These are phyloP conservation scores for Cryptocephalus moraei DNA, from an alignment of 2,888 invertebrate genomes.

Conservation along the genomic window DNA sequence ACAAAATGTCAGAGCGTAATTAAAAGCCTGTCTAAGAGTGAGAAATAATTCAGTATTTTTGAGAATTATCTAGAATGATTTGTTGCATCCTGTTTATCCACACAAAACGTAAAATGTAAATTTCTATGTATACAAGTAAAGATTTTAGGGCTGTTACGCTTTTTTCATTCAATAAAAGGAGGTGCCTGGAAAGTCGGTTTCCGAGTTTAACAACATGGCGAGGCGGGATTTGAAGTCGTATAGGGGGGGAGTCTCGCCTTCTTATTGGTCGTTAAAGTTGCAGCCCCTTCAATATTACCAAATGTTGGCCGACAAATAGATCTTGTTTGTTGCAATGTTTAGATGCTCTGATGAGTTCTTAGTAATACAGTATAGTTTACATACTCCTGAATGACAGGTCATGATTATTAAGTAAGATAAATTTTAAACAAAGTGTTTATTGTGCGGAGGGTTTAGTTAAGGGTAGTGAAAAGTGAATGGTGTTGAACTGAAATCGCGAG, in stretches of 20 bases:
- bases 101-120: slow-evolving; percentile 25
- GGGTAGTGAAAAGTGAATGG: not conserved
- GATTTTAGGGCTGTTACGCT: slow-evolving; percentile 27
- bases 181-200: slow-evolving; percentile 22
- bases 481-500: slow-evolving; percentile 1
- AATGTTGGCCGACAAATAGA: slow-evolving; percentile 43
- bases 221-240: slow-evolving; percentile 39
- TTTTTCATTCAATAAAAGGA: slow-evolving; percentile 21
- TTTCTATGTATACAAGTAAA: slow-evolving; percentile 23
- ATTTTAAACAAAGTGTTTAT: not conserved
- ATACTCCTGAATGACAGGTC: slow-evolving; percentile 29
- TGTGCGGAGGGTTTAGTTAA: not conserved
- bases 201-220: slow-evolving; percentile 38
- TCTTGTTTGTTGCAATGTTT: slow-evolving; percentile 41
- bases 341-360: slow-evolving; percentile 37
- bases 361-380: slow-evolving; percentile 35
- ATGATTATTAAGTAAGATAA: slow-evolving; percentile 25
- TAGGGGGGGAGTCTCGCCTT: slow-evolving; percentile 34
- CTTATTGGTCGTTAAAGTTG: slow-evolving; percentile 28
- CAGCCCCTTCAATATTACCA: slow-evolving; percentile 37
- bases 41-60: no score
- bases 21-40: no score
- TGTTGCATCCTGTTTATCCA: slow-evolving; percentile 13
- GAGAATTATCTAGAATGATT: slow-evolving; percentile 1
- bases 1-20: no score